Evolutionary conservation across 2,113 vertebrate genomes (phyloP).

Genomic region (Percina caprodes): DNA sequence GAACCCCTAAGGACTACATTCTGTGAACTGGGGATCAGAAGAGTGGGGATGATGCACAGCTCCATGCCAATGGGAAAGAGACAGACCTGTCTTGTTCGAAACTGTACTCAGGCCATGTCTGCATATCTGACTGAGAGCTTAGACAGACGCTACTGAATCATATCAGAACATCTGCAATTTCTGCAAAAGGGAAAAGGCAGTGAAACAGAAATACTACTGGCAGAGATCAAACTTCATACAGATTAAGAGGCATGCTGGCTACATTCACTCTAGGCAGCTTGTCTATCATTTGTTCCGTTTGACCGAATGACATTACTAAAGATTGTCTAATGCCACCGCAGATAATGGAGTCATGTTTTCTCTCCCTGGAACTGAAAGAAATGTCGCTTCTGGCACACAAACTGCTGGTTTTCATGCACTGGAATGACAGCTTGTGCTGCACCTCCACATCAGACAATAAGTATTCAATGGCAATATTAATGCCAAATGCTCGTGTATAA

Average conservation of each 20-base stretch:
- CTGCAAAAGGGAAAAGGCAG: slow-evolving; percentile 49
- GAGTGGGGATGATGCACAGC: slow-evolving; percentile 54
- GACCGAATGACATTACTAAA: slow-evolving; percentile 62
- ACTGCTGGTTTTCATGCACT: slow-evolving; percentile 30
- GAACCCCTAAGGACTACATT: slow-evolving; percentile 48
- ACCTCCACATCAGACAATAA: slow-evolving; percentile 14
- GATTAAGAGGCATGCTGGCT: slow-evolving; percentile 59
- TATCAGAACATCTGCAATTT: slow-evolving; percentile 69
- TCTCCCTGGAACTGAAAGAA: slow-evolving; percentile 42
- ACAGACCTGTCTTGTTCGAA: slow-evolving; percentile 51
- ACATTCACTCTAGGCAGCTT: slow-evolving; percentile 51
- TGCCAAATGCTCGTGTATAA: slow-evolving; percentile 2
- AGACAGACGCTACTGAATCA: slow-evolving; percentile 62
- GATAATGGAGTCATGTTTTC: slow-evolving; percentile 55
- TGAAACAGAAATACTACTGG: slow-evolving; percentile 45
- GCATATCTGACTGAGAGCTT: slow-evolving; percentile 63
- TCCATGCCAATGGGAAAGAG: slow-evolving; percentile 56
- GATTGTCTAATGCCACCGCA: slow-evolving; percentile 58
- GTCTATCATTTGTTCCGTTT: slow-evolving; percentile 67
- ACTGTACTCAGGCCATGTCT: slow-evolving; percentile 34
- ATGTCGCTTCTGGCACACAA: slow-evolving; percentile 40
- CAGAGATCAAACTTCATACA: slow-evolving; percentile 57
- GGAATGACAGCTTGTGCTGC: slow-evolving; percentile 29
- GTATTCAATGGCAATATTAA: slow-evolving; percentile 2
- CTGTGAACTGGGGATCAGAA: slow-evolving; percentile 59